Evolutionary conservation across 2,113 vertebrate genomes (phyloP), one percentile per base, ranked within the genome.

Genomic region (Rhabdornis inornatus): DNA sequence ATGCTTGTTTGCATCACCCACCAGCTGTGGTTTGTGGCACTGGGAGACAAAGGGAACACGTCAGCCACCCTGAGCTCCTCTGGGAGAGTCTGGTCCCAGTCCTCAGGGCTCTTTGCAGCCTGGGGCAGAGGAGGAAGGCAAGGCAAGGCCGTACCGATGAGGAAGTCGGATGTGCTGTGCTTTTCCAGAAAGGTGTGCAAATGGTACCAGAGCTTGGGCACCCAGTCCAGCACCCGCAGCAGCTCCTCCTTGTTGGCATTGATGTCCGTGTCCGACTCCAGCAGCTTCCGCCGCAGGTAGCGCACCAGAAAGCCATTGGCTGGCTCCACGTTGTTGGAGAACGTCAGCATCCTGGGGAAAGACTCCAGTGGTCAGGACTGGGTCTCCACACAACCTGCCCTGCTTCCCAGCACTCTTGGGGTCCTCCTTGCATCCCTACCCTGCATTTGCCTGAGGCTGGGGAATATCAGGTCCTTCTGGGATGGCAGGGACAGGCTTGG

Each of bases 161-260:
- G 99, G 97, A 99, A 99, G 96, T 99, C 99, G 0, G 99, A 99
- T 80, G 99, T 99, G 98, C 99, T 99, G 98, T 99, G 99, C 93
- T 99, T 99, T 98, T 99, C 99, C 95, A 99, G 98, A 95, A 99
- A 99, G 42, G 99, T 98, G 96, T 99, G 99, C 60, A 99, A 98
- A 83, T 99, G 99, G 92, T 99, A 99, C 99, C 99, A 99, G 47
- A 99, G 98, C 97, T 99, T 98, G 90, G 99, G 99, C 63, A 99
- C 98, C 99, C 99, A 99, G 97, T 99, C 99, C 65, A 99, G 97
- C 91, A 99, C 98, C 9, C 94, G 96, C 33, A 99, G 98, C 78
- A 99, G 97, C 90, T 98, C 98, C 83, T 98, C 98, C 92, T 97
- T 98, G 92, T 97, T 97, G 40, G 98, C 96, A 0, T 98, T 97